These are phyloP conservation scores for Embiotoca jacksoni DNA, from an alignment of 2,113 vertebrate genomes.

Conservation along the genomic window DNA sequence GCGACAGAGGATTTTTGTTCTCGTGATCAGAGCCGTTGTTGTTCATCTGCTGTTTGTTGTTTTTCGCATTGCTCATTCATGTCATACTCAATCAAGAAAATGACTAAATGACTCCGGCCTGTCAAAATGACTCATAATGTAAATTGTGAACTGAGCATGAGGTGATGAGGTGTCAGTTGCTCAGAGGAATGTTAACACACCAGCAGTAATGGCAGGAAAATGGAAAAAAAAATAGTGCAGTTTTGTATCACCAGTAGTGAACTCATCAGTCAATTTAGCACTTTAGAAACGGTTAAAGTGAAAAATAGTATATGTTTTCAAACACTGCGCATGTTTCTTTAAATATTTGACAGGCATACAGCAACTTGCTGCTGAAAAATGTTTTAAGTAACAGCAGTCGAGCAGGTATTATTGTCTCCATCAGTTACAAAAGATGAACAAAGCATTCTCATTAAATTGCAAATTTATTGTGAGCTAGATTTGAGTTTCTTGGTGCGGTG, in stretches of 20 bases:
- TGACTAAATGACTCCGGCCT: slow-evolving; percentile 67
- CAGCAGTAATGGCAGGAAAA: slow-evolving; percentile 59
- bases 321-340: background rate
- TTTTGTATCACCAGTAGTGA: slow-evolving; percentile 41
- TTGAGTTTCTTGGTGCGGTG: slow-evolving; percentile 20
- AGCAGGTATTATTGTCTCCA: slow-evolving; percentile 23
- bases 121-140: slow-evolving; percentile 71
- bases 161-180: slow-evolving; percentile 72
- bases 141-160: slow-evolving; percentile 71
- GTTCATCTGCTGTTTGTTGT: slow-evolving; percentile 57
- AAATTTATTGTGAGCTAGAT: slow-evolving; percentile 36
- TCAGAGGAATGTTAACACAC: slow-evolving; percentile 61
- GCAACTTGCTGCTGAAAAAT: background rate
- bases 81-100: slow-evolving; percentile 69
- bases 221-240: slow-evolving; percentile 23
- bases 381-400: slow-evolving; percentile 19
- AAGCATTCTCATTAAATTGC: slow-evolving; percentile 55
- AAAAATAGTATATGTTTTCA: slow-evolving; percentile 11
- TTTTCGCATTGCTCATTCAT: slow-evolving; percentile 36
- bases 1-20: slow-evolving; percentile 22
- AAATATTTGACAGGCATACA: slow-evolving; percentile 48
- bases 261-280: slow-evolving; percentile 19
- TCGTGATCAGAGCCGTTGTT: slow-evolving; percentile 5
- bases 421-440: slow-evolving; percentile 51
- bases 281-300: slow-evolving; percentile 12